Conservation (phyloP, 2,888 invertebrate species). For the Netelia inedita region DNA sequence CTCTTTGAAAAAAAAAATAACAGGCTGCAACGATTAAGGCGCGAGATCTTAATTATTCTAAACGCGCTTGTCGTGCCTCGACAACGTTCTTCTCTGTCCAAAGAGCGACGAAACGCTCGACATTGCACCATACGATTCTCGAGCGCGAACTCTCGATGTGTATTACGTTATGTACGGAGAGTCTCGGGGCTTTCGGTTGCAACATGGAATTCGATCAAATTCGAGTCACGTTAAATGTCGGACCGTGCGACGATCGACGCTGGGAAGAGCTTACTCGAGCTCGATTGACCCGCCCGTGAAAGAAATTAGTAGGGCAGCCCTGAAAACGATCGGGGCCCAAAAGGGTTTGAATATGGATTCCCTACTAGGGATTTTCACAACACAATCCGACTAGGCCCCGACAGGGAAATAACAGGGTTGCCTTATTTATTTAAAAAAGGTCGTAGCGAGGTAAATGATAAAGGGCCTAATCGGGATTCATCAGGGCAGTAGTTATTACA, state of each 20-base stretch:
- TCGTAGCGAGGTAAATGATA: too few species aligned
- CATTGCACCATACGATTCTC: constrained; percentile 52
- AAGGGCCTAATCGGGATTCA: too few species aligned
- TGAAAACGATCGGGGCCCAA: too few species aligned
- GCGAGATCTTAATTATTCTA: constrained; percentile 58
- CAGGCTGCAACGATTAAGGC: constrained; percentile 48
- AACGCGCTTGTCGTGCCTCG: constrained; percentile 35
- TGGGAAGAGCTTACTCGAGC: constrained; percentile 11
- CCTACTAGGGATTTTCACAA: too few species aligned
- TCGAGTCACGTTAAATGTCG: constrained; percentile 59
- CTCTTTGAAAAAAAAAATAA: constrained; percentile 25
- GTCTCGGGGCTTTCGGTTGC: constrained; percentile 50
- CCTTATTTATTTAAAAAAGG: too few species aligned
- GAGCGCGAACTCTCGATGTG: constrained; percentile 1
- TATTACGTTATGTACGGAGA: constrained; percentile 48
- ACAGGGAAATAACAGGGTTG: too few species aligned
- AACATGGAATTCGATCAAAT: constrained; percentile 45
- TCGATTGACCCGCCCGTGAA: constrained; percentile 16
- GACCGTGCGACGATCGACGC: constrained; percentile 26
- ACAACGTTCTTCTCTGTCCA: not conserved
- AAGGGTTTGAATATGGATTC: too few species aligned
- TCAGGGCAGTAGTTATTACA: too few species aligned
- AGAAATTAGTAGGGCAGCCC: too few species aligned
- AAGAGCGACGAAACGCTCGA: constrained; percentile 37
- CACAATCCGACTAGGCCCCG: too few species aligned